Conservation (phyloP, 1,140 invertebrate species). For the Penaeus indicus region DNA sequence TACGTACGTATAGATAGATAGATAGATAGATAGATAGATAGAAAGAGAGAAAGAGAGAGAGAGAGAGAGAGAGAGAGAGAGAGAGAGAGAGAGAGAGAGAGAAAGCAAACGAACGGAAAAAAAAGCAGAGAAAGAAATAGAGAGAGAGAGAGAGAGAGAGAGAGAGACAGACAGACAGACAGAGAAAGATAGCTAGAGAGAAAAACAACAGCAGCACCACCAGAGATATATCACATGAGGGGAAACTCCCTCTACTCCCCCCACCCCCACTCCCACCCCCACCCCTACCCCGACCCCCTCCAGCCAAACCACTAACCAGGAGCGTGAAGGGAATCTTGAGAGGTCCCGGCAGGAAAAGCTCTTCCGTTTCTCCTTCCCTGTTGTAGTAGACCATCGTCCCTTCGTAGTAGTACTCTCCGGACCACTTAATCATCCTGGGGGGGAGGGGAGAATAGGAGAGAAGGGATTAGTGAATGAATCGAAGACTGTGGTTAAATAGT, state of each 20-base stretch:
- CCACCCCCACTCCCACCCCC: neutral
- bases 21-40: too few species aligned
- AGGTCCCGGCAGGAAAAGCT: constrained; percentile 84
- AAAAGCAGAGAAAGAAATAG: too few species aligned
- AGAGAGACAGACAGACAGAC: neutral
- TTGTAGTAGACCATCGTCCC: constrained; percentile 86
- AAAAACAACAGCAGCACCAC: neutral
- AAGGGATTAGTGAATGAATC: neutral
- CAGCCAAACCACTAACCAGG: constrained; percentile 79
- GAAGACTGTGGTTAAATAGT: neutral
- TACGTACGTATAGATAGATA: too few species aligned
- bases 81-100: neutral
- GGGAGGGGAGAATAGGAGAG: neutral
- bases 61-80: neutral
- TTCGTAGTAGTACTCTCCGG: constrained; percentile 86
- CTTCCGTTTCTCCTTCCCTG: constrained; percentile 84
- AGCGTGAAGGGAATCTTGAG: constrained; percentile 85
- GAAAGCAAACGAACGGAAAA: neutral
- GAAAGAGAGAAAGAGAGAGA: neutral
- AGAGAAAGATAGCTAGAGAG: neutral
- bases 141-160: neutral
- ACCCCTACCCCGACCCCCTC: neutral
- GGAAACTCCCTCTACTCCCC: neutral
- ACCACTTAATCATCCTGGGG: constrained; percentile 80
- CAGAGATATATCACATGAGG: neutral